These are phyloP conservation scores for Pangasius djambal DNA, from an alignment of 2,797 vertebrate species.

Conservation along the genomic window DNA sequence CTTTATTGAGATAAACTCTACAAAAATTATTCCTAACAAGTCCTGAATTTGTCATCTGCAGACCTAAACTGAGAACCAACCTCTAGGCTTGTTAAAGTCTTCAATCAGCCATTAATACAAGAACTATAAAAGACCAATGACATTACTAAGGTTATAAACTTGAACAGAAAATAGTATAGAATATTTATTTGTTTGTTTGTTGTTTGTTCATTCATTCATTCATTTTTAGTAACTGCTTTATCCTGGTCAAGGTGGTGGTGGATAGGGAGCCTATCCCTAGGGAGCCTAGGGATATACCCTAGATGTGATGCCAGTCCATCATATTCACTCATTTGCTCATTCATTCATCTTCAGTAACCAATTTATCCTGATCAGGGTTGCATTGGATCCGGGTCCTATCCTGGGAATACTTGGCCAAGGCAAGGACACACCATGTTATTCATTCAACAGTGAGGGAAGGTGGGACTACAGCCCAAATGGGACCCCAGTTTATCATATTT, in stretches of 20 bases:
- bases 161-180: background rate
- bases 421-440: background rate
- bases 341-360: background rate
- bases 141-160: no score
- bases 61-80: constrained; percentile 1
- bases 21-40: background rate
- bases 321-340: background rate
- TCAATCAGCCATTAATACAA: background rate
- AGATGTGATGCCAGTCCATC: background rate
- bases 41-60: background rate
- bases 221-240: background rate
- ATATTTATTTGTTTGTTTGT: background rate
- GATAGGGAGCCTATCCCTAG: background rate
- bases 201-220: background rate
- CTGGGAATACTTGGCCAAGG: background rate
- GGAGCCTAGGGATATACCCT: background rate
- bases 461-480: background rate
- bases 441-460: background rate
- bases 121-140: background rate
- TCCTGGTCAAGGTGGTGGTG: background rate
- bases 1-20: background rate
- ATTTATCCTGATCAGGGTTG: background rate
- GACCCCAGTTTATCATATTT: background rate
- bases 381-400: no score
- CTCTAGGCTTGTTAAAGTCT: background rate